Base-by-base conservation (phyloP, 1,140 invertebrate genomes). In the Phortica variegata region DNA sequence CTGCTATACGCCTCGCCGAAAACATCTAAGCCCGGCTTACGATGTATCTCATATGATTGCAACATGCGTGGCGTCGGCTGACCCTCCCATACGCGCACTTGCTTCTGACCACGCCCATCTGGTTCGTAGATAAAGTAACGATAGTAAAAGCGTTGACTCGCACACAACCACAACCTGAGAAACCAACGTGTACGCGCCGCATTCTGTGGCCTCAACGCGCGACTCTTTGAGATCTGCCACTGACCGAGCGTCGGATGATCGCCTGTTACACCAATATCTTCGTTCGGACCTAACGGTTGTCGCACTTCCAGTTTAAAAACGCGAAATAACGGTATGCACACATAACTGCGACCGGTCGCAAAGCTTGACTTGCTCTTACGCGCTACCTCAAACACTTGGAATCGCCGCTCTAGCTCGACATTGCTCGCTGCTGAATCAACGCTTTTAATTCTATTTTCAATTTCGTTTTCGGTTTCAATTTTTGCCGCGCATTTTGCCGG, bases 61-160 rank as follows among this genome's bases (percentile, higher is more conserved):
- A 74, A n/a, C 51, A 73, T 68, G 5, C 65, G 54, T 2, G 65
- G 53, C 49, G 79, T 78, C 43, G 89, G 79, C 65, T 89, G 84
- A 1, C 89, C 90, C 78, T 95, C 92, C 92, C 91, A 95, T 54
- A 79, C 80, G 12, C 86, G 81, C 10, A 94, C 82, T 10, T 90
- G 80, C 2, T 87, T 65, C 47, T 81, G 76, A 65, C 80, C 79
- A 12, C 77, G 63, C 54, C 79, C 75, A 54, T 82, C 78, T 9
- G 81, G 60, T 20, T 80, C 75, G 65, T 85, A 87, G 37, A 92
- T 81, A 58, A 87, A 87, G 72, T 91, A 95, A n/a, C 93, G 83
- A 70, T 88, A 95, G 23, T 85, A 79, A 8, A 93, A 77, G 42
- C 87, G 83, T 52, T 74, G 72, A 43, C 83, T 82, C 29, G 82